Conservation (phyloP, 2,797 vertebrate species). For the Crenichthys baileyi region DNA sequence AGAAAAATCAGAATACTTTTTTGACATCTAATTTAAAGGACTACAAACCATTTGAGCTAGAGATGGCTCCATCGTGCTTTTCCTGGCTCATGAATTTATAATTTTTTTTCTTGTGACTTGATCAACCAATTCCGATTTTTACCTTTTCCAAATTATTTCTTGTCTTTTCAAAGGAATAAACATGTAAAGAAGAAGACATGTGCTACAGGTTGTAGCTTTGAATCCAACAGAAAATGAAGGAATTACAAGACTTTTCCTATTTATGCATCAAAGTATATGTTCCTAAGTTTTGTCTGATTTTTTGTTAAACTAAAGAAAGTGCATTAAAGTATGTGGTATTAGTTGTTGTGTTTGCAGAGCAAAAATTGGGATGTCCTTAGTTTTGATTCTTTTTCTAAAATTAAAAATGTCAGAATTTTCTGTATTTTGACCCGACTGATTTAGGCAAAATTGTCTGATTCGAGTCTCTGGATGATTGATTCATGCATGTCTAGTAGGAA, state of each 20-base stretch:
- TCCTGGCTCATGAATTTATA: background rate
- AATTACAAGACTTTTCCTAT: background rate
- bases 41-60: background rate
- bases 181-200: background rate
- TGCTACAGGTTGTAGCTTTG: background rate
- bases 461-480: background rate
- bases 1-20: too few relatives aligned
- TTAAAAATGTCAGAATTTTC: background rate
- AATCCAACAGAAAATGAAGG: background rate
- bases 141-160: background rate
- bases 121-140: background rate
- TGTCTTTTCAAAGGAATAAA: background rate
- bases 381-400: background rate
- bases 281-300: background rate
- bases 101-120: background rate
- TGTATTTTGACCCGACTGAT: background rate
- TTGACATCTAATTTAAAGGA: background rate
- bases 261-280: background rate
- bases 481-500: background rate
- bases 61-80: background rate
- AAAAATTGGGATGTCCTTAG: background rate
- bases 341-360: too few relatives aligned
- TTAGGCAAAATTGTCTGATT: background rate
- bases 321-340: background rate
- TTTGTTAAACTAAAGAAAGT: background rate